Conservation (phyloP, 2,888 invertebrate species). For the Drepana falcataria region DNA sequence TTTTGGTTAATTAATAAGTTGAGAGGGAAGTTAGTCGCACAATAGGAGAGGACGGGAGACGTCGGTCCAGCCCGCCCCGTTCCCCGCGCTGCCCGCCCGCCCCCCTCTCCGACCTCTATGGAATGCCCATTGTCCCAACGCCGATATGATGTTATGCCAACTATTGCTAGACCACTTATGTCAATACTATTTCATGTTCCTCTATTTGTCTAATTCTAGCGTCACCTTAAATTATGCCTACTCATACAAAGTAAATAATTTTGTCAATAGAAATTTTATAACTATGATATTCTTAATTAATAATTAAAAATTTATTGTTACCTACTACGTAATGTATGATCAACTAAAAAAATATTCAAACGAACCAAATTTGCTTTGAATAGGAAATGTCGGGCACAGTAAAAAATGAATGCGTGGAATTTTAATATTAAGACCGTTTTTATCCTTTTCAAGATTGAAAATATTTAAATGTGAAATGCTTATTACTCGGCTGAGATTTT, state of each 20-base stretch:
- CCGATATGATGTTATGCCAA: constrained; percentile 62
- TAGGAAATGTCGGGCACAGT: neutral
- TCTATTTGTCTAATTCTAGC: constrained; percentile 33
- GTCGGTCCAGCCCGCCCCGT: constrained; percentile 30
- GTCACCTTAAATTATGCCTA: constrained; percentile 18
- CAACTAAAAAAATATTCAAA: neutral
- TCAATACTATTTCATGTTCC: constrained; percentile 32
- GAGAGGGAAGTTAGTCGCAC: constrained; percentile 43
- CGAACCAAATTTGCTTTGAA: neutral
- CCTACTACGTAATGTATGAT: neutral
- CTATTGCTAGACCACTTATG: constrained; percentile 60
- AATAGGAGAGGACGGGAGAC: constrained; percentile 54
- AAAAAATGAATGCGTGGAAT: neutral
- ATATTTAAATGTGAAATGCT: neutral
- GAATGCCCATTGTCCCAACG: constrained; percentile 69
- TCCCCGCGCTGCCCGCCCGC: constrained; percentile 14
- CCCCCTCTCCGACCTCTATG: constrained; percentile 35
- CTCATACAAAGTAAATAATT: too few species aligned
- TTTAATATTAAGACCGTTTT: neutral
- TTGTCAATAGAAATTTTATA: too few species aligned
- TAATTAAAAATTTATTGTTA: neutral
- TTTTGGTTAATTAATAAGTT: constrained; percentile 51
- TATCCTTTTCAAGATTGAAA: neutral
- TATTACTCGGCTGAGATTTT: neutral
- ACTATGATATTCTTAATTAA: too few species aligned